Evolutionary conservation across 2,113 vertebrate genomes (phyloP).

Genomic region (Lynx canadensis): DNA sequence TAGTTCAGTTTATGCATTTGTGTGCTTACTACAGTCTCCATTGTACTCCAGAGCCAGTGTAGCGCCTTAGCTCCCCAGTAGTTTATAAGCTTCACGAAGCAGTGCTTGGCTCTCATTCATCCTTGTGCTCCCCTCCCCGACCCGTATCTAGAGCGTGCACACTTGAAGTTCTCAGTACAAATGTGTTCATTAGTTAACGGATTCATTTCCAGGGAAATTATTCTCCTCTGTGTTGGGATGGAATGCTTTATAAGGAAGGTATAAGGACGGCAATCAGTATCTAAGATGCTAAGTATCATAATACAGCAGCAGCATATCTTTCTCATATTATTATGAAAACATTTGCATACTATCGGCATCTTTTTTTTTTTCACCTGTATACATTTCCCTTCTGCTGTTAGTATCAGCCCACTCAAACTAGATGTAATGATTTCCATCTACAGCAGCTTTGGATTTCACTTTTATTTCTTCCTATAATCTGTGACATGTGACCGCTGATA

Average conservation of each 20-base stretch:
- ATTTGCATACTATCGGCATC: background rate
- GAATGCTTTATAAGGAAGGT: background rate
- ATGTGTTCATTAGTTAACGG: background rate
- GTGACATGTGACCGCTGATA: background rate
- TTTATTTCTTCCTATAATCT: background rate
- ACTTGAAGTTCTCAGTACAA: background rate
- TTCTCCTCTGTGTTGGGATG: background rate
- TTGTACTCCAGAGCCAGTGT: background rate
- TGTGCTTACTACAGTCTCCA: background rate
- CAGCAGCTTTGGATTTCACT: background rate
- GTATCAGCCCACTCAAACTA: background rate
- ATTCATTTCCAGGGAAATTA: background rate
- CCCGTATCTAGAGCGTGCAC: background rate
- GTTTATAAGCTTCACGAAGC: background rate
- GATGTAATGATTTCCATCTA: background rate
- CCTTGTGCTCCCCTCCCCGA: background rate
- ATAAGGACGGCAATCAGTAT: background rate
- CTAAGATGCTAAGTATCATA: background rate
- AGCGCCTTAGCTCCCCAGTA: too few relatives aligned
- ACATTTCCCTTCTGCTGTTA: background rate
- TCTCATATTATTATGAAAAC: background rate
- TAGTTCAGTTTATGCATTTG: accelerated
- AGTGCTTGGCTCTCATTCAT: background rate
- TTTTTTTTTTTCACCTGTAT: background rate
- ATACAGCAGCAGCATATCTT: background rate